Conservation (phyloP, 2,888 invertebrate genomes). For the Schizaphis graminum region DNA sequence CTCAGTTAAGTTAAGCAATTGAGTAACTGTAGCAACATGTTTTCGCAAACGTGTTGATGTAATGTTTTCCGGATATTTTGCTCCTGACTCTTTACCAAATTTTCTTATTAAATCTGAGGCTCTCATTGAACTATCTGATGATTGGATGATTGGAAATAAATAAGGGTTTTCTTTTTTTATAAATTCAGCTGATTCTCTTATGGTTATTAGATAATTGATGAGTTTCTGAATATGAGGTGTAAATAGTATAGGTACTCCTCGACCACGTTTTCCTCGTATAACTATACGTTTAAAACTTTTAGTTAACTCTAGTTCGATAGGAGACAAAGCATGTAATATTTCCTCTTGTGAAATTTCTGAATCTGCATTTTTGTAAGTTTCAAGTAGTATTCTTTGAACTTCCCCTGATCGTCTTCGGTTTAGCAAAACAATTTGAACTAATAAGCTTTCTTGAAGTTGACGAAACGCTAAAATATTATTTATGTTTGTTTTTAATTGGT, state of each 20-base stretch:
- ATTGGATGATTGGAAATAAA: conserved; percentile 8
- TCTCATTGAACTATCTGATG: neutral
- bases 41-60: neutral
- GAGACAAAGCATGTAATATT: neutral
- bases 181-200: neutral
- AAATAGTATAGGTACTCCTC: conserved; percentile 17
- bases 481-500: neutral
- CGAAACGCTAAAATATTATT: neutral
- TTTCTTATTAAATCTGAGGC: neutral
- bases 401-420: conserved; percentile 19
- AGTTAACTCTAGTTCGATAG: neutral
- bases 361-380: neutral
- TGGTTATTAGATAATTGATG: neutral
- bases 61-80: neutral
- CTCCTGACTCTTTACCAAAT: neutral
- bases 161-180: neutral
- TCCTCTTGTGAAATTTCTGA: too few species aligned
- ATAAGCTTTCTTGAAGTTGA: neutral
- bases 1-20: conserved; percentile 8
- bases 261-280: neutral
- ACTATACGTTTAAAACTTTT: conserved; percentile 24
- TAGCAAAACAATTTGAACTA: neutral
- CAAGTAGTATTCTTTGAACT: neutral
- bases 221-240: conserved; percentile 1
- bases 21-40: conserved; percentile 28